Evolutionary conservation across 2,888 invertebrate genomes (phyloP).

Genomic region (Stenolophus ochropezus): DNA sequence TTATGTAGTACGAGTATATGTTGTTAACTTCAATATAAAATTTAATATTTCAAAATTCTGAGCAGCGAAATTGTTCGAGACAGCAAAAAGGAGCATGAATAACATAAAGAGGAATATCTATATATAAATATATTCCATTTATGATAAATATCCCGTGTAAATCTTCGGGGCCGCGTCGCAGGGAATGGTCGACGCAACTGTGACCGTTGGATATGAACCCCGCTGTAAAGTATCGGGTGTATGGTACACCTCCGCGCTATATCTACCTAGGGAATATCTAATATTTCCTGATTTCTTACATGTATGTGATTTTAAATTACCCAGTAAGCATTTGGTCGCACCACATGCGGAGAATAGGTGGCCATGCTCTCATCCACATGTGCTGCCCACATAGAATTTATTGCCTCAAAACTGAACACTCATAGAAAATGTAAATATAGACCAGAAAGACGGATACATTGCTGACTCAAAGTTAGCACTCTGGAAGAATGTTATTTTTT

Average conservation of each 20-base stretch:
- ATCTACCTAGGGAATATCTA: constrained; percentile 39
- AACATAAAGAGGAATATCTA: no score
- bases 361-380: constrained; percentile 45
- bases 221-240: constrained; percentile 34
- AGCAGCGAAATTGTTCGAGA: no score
- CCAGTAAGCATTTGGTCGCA: constrained; percentile 56
- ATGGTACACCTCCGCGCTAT: background rate
- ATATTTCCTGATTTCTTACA: constrained; percentile 58
- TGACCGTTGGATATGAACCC: constrained; percentile 27
- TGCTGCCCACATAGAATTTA: constrained; percentile 10
- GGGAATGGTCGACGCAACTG: constrained; percentile 33
- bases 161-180: background rate
- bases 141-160: background rate
- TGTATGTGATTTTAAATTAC: constrained; percentile 58
- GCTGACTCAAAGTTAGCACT: background rate
- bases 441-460: background rate
- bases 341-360: constrained; percentile 53
- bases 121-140: background rate
- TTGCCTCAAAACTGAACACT: background rate
- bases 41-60: no score
- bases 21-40: no score
- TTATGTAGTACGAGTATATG: no score
- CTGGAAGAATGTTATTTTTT: no score
- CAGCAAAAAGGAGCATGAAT: no score
- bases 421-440: background rate